Evolutionary conservation across 2,888 invertebrate species (phyloP), one percentile per base, ranked within the genome.

Genomic region (Cataglyphis rosenhaueri): DNA sequence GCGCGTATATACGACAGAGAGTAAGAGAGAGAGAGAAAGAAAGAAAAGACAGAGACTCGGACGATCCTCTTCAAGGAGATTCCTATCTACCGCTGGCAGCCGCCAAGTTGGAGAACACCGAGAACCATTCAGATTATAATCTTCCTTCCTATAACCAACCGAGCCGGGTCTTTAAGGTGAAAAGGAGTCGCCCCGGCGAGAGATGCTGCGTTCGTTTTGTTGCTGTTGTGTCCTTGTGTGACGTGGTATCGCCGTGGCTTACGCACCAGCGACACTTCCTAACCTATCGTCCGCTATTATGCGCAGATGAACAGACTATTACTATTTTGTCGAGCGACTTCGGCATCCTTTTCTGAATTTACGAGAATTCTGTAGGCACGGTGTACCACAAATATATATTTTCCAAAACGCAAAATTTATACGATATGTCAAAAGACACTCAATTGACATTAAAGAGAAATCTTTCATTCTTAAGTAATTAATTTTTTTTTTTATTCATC

Each of bases 71-170:
- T 70, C 79, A 62, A 78, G 84, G 86, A 88, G 92, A 92, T 92
- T 90, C 88, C 88, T 92, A 92, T 92, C 92, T 87, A 78, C 86
- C 86, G 86, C 90, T 89, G 89, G 90, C 91, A 91, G 91, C 91
- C 92, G 91, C 88, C 91, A 90, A 89, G 87, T 85, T 52, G 84
- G 86, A 85, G 85, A 91, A 90, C 90, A 88, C 86, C 89, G 86
- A 91, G 87, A 87, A 83, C 91, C 92, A 88, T 88, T 86, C 90
- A 91, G 92, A 92, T 92, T 92, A 92, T 91, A 84, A 92, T 92
- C 92, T 87, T 89, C 81, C 81, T 81, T 74, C 82, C 84, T 86
- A 88, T 57, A 57, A 57, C 71, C 87, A 85, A 85, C 76, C 79
- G 66, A 48, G 61, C 59, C 83, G 87, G 52, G 84, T 65, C 83